Conservation (phyloP, 2,888 invertebrate species). For the Dinocampus coccinellae region DNA sequence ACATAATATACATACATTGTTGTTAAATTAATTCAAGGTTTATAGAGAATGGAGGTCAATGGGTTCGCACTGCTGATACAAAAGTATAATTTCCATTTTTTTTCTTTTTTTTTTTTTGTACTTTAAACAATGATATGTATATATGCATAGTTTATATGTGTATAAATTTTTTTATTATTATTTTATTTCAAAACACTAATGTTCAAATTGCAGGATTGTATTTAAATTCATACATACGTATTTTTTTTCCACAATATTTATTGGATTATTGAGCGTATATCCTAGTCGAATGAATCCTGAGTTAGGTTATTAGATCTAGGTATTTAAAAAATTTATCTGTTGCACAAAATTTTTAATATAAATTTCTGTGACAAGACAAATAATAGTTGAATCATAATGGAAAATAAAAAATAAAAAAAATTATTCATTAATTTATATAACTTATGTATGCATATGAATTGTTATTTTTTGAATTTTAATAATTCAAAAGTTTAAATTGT, state of each 20-base stretch:
- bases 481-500: not conserved
- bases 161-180: not conserved
- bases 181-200: not conserved
- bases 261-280: conserved; percentile 23
- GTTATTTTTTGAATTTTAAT: not conserved
- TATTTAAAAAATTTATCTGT: not conserved
- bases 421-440: not conserved
- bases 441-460: not conserved
- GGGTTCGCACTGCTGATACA: not conserved
- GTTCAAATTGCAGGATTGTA: not conserved
- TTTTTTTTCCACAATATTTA: not conserved
- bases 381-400: not conserved
- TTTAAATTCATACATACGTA: not conserved
- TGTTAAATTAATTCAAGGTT: not conserved
- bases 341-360: conserved; percentile 11
- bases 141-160: not conserved
- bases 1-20: not conserved
- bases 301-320: conserved; percentile 22
- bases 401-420: not conserved
- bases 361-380: not conserved
- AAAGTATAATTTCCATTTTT: not conserved
- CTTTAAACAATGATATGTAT: not conserved
- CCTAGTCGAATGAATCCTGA: conserved; percentile 15
- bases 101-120: not conserved
- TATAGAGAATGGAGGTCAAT: not conserved